Conservation (phyloP, 2,888 invertebrate genomes). For the Encarsia formosa region DNA sequence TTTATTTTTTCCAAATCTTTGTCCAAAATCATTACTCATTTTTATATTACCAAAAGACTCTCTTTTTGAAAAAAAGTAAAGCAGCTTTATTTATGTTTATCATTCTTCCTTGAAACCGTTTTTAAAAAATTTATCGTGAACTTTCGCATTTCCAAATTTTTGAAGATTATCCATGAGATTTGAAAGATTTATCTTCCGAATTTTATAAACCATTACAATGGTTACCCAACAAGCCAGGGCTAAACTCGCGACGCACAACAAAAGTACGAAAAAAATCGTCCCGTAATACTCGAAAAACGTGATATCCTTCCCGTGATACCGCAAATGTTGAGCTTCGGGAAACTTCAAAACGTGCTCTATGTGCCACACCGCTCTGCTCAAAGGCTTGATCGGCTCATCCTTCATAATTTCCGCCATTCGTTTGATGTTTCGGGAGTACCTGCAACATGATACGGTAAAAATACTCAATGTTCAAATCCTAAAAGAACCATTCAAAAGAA, state of each 20-base stretch:
- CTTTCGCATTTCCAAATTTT: too few species aligned
- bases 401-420: slow-evolving; percentile 35
- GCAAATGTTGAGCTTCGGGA: slow-evolving; percentile 38
- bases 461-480: neutral
- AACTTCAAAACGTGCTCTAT: slow-evolving; percentile 45
- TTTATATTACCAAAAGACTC: too few species aligned
- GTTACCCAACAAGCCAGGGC: neutral
- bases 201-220: too few species aligned
- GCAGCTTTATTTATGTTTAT: too few species aligned
- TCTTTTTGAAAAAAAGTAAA: too few species aligned
- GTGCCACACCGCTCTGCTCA: slow-evolving; percentile 42
- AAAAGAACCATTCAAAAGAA: neutral
- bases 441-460: too few species aligned
- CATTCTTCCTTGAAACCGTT: too few species aligned
- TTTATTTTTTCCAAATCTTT: too few species aligned
- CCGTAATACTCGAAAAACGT: slow-evolving; percentile 36
- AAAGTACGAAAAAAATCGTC: slow-evolving; percentile 16
- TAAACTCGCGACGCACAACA: neutral
- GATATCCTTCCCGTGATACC: slow-evolving; percentile 40
- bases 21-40: too few species aligned
- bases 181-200: too few species aligned
- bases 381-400: slow-evolving; percentile 41
- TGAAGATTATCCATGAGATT: too few species aligned
- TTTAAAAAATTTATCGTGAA: too few species aligned
- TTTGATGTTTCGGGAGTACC: slow-evolving; percentile 36